A percentile compares a stretch with the other conserved stretches of the same genome.
These are phyloP conservation scores for Taurulus bubalis DNA, from an alignment of 2,113 vertebrate species.

Conservation along the genomic window DNA sequence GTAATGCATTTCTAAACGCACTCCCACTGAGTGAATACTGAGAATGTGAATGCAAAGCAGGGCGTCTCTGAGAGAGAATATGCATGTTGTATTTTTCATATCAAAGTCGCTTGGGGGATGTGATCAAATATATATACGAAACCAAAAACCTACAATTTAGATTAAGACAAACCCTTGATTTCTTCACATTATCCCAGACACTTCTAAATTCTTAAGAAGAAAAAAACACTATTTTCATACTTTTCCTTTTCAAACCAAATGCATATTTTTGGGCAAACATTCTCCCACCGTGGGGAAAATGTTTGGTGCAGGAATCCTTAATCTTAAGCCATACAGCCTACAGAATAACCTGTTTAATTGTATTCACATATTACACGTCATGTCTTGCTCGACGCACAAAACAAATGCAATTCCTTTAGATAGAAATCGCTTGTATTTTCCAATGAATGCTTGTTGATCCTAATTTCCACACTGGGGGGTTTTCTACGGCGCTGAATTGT, in stretches of 20 bases:
- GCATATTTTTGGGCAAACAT: constrained; percentile 49
- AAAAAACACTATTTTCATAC: constrained; percentile 59
- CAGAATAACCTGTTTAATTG: constrained; percentile 46
- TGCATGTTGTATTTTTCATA: constrained; percentile 25
- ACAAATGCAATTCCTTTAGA: constrained; percentile 22
- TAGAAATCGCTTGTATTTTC: background rate
- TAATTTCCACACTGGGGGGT: constrained; percentile 5
- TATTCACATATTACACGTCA: background rate
- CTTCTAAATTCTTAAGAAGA: constrained; percentile 21
- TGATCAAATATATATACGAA: background rate
- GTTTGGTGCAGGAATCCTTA: constrained; percentile 51
- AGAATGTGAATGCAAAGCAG: constrained; percentile 12
- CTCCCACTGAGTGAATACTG: background rate
- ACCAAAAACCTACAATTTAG: background rate
- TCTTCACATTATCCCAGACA: constrained; percentile 57
- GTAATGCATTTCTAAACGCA: background rate
- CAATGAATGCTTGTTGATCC: constrained; percentile 9
- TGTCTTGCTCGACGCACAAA: constrained; percentile 16
- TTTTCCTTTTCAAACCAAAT: constrained; percentile 52
- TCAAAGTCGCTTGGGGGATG: background rate
- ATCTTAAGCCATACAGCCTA: constrained; percentile 70
- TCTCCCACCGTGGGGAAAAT: constrained; percentile 22
- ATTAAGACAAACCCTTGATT: background rate
- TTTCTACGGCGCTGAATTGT: background rate
- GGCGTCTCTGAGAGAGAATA: background rate